Evolutionary conservation across 1,140 invertebrate genomes (phyloP).

Genomic region (Panagrolaimus sp.): DNA sequence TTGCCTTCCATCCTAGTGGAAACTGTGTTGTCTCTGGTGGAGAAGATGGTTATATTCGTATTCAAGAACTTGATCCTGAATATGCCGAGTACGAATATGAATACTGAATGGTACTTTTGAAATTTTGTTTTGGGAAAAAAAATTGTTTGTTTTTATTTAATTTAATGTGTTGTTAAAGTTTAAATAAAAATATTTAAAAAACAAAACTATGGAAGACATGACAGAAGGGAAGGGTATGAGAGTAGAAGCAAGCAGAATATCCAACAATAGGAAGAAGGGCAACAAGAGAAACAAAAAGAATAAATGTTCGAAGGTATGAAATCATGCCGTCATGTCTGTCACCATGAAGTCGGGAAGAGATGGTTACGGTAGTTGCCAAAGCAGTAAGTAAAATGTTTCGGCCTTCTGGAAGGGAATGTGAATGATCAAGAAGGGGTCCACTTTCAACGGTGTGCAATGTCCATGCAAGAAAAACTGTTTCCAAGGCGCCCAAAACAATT

Average conservation of each 20-base stretch:
- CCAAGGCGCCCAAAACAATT: slow-evolving; percentile 37
- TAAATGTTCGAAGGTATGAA: slow-evolving; percentile 22
- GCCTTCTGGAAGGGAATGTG: slow-evolving; percentile 31
- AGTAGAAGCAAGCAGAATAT: slow-evolving; percentile 35
- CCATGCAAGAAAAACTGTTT: slow-evolving; percentile 37
- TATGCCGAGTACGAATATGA: slow-evolving; percentile 97
- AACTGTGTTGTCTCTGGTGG: slow-evolving; percentile 81
- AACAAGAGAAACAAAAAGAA: slow-evolving; percentile 22
- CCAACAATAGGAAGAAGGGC: slow-evolving; percentile 24
- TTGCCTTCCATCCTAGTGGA: slow-evolving; percentile 95
- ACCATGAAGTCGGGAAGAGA: slow-evolving; percentile 33
- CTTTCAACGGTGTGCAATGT: slow-evolving; percentile 31
- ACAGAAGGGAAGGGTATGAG: slow-evolving; percentile 25
- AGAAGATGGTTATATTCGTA: slow-evolving; percentile 94
- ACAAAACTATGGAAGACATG: slow-evolving; percentile 17
- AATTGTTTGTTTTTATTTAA: slow-evolving; percentile 9
- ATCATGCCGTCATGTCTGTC: slow-evolving; percentile 16
- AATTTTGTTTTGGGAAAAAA: background rate
- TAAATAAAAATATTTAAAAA: slow-evolving; percentile 9
- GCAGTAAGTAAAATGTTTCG: slow-evolving; percentile 36
- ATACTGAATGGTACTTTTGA: slow-evolving; percentile 64
- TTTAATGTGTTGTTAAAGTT: no score
- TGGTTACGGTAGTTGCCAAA: slow-evolving; percentile 34
- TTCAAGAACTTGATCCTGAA: slow-evolving; percentile 88
- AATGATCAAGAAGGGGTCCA: slow-evolving; percentile 22